A percentile compares a stretch with the other conserved stretches of the same genome.
Conservation (phyloP, 2,797 vertebrate genomes). For the Rhabdophis nuchalis region DNA sequence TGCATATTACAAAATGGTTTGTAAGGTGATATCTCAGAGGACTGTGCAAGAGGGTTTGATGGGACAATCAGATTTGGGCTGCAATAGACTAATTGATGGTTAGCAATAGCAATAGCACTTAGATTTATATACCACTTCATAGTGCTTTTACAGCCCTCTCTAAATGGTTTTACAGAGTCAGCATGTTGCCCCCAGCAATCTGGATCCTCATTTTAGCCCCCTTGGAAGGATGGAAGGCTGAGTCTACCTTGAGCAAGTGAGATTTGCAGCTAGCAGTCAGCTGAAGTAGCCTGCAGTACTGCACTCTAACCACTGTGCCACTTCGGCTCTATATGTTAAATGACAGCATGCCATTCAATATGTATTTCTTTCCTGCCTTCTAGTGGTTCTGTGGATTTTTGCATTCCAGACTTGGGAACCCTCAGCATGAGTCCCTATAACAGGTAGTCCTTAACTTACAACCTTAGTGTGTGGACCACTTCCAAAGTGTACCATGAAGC, state of each 20-base stretch:
- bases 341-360: not conserved
- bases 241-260: no score
- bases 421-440: not conserved
- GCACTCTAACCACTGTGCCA: no score
- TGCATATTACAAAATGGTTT: constrained; percentile 4
- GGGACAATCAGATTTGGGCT: not conserved
- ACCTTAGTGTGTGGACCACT: not conserved
- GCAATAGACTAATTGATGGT: not conserved
- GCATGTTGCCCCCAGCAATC: no score
- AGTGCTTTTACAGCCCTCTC: no score
- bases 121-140: no score
- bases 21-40: not conserved
- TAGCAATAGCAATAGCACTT: not conserved
- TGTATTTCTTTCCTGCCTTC: not conserved
- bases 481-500: not conserved
- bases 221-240: no score
- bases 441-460: not conserved
- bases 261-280: no score
- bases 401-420: not conserved
- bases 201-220: no score
- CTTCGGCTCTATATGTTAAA: not conserved
- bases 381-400: not conserved
- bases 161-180: no score
- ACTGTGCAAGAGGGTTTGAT: not conserved
- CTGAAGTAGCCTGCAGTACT: no score